A percentile compares a stretch with the other conserved stretches of the same genome.
Conservation (phyloP, 2,797 vertebrate genomes). For the Anisognathus igniventris region DNA sequence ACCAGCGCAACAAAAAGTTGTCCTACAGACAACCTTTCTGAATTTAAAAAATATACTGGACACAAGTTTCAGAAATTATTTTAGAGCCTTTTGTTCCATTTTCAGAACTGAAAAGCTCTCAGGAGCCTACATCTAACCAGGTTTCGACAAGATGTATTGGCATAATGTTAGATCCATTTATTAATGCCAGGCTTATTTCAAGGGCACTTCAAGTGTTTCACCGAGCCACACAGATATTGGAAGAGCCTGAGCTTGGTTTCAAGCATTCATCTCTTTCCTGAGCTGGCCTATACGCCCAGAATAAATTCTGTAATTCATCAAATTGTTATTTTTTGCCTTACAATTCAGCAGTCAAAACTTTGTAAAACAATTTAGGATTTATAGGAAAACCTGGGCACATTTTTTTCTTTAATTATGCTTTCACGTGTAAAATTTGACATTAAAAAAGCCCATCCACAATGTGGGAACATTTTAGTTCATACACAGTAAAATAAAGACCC, state of each 20-base stretch:
- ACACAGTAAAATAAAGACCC: background rate
- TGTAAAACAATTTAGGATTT: background rate
- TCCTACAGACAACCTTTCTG: background rate
- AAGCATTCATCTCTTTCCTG: background rate
- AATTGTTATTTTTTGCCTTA: background rate
- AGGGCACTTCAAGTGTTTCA: background rate
- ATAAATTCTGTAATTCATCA: background rate
- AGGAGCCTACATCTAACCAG: background rate
- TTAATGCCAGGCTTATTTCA: background rate
- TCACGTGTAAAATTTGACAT: background rate
- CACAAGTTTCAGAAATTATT: background rate
- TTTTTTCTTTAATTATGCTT: background rate
- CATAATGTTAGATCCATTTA: background rate
- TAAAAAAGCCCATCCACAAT: background rate
- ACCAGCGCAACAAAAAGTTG: background rate
- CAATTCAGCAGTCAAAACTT: background rate
- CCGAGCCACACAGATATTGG: background rate
- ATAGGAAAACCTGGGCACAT: background rate
- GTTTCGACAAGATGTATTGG: background rate
- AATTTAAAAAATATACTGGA: background rate
- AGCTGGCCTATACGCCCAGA: background rate
- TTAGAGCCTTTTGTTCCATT: background rate
- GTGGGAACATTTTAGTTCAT: background rate
- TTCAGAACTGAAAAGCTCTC: background rate
- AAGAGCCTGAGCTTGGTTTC: background rate